Evolutionary conservation across 1,140 invertebrate genomes (phyloP).

Genomic region (Spodoptera litura): DNA sequence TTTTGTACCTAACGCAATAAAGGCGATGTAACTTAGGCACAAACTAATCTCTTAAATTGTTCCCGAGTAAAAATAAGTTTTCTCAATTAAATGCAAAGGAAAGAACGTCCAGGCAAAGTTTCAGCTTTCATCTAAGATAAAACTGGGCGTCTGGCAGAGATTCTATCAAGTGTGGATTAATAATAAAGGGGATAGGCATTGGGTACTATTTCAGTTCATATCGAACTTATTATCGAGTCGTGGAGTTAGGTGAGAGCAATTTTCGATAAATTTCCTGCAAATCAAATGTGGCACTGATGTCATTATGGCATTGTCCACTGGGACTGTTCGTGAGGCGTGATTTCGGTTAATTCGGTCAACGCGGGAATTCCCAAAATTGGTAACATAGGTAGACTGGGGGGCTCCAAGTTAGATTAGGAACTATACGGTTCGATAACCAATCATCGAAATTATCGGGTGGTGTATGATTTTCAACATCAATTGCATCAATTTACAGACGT

Average conservation of each 20-base stretch:
- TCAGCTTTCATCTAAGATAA: conserved; percentile 75
- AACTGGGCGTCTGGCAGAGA: conserved; percentile 71
- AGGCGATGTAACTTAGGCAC: conserved; percentile 5
- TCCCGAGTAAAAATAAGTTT: conserved; percentile 68
- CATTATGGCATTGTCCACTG: conserved; percentile 8
- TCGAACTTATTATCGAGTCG: conserved; percentile 22
- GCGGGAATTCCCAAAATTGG: conserved; percentile 2
- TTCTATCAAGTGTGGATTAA: conserved; percentile 75
- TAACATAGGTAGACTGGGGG: conserved; percentile 1
- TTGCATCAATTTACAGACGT: too few relatives aligned
- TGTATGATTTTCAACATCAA: too few relatives aligned
- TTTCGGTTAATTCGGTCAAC: conserved; percentile 6
- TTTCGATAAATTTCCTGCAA: conserved; percentile 24
- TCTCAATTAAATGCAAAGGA: conserved; percentile 70
- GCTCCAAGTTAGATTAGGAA: conserved; percentile 19
- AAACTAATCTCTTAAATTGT: conserved; percentile 60
- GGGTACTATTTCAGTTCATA: conserved; percentile 61
- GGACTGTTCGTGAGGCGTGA: conserved; percentile 12
- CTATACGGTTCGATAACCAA: not conserved
- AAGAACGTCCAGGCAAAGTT: conserved; percentile 72
- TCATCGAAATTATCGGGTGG: too few relatives aligned
- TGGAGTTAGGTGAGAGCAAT: conserved; percentile 18
- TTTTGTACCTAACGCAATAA: not conserved
- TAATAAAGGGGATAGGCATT: conserved; percentile 70
- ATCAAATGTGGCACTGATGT: conserved; percentile 28